These are phyloP conservation scores for Onchidella celtica DNA, from an alignment of 2,888 invertebrate genomes.

Conservation along the genomic window DNA sequence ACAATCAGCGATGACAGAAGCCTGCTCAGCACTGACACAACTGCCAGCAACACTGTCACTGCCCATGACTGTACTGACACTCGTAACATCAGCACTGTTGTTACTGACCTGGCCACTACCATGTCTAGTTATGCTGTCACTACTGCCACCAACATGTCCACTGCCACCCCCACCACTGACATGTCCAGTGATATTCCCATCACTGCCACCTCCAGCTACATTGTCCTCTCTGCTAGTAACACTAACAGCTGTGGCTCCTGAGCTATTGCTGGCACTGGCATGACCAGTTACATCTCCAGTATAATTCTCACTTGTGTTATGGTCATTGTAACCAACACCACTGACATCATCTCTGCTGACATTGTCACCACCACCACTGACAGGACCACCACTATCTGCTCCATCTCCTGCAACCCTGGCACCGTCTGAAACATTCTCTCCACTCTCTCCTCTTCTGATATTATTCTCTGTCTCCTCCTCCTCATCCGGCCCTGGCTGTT, in stretches of 20 bases:
- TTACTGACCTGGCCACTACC: no score
- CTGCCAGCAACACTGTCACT: not conserved
- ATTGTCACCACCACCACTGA: not conserved
- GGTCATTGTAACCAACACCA: not conserved
- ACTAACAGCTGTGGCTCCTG: not conserved
- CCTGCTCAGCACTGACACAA: not conserved
- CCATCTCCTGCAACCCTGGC: not conserved
- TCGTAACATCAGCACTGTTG: not conserved
- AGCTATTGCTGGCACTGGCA: not conserved
- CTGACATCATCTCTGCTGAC: not conserved
- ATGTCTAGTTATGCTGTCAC: not conserved
- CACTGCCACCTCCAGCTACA: not conserved
- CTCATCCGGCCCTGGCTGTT: constrained; percentile 40
- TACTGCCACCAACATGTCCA: not conserved
- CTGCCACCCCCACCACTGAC: not conserved
- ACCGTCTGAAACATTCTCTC: not conserved
- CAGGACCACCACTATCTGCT: not conserved
- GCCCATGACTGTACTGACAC: not conserved
- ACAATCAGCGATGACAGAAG: not conserved
- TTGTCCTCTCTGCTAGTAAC: not conserved
- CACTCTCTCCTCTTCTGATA: not conserved
- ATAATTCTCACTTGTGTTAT: not conserved
- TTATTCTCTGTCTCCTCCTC: constrained; percentile 52
- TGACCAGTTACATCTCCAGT: no score
- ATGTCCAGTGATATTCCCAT: not conserved